Evolutionary conservation across 2,888 invertebrate species (phyloP).

Genomic region (Nymphalis urticae): DNA sequence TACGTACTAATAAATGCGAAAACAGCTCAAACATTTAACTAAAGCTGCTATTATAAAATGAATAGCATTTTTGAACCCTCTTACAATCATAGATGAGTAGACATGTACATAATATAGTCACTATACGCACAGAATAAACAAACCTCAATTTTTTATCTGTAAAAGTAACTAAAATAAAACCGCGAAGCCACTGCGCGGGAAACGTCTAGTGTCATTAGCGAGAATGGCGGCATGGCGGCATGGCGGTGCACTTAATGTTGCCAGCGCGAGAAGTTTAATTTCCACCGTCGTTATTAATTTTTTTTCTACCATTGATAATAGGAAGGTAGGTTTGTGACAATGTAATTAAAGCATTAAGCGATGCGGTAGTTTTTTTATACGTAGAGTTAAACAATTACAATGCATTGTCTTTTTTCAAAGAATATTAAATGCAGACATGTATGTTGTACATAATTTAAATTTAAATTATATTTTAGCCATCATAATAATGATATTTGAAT

Average conservation of each 20-base stretch:
- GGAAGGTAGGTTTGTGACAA: conserved; percentile 47
- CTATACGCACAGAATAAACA: conserved; percentile 36
- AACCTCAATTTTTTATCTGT: conserved; percentile 42
- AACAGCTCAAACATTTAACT: conserved; percentile 1
- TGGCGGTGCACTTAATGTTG: conserved; percentile 61
- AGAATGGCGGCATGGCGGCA: conserved; percentile 45
- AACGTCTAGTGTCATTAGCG: conserved; percentile 61
- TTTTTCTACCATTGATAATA: conserved; percentile 48
- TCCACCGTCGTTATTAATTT: conserved; percentile 48
- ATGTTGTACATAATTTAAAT: neutral
- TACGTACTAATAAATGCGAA: neutral
- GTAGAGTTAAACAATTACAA: conserved; percentile 35
- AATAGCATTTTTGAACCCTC: conserved; percentile 22
- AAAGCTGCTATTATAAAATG: conserved; percentile 1
- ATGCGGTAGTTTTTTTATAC: conserved; percentile 31
- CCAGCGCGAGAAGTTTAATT: conserved; percentile 52
- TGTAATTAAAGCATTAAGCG: conserved; percentile 47
- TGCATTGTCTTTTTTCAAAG: conserved; percentile 29
- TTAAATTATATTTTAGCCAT: no score
- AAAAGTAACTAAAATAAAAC: conserved; percentile 45
- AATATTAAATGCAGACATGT: conserved; percentile 19
- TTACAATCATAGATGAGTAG: conserved; percentile 18
- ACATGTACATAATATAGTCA: conserved; percentile 15
- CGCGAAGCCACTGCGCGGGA: conserved; percentile 34
- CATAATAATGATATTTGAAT: no score